phyloP scores from a whole-genome alignment of 2,888 invertebrate genomes.

The Actias luna region DNA sequence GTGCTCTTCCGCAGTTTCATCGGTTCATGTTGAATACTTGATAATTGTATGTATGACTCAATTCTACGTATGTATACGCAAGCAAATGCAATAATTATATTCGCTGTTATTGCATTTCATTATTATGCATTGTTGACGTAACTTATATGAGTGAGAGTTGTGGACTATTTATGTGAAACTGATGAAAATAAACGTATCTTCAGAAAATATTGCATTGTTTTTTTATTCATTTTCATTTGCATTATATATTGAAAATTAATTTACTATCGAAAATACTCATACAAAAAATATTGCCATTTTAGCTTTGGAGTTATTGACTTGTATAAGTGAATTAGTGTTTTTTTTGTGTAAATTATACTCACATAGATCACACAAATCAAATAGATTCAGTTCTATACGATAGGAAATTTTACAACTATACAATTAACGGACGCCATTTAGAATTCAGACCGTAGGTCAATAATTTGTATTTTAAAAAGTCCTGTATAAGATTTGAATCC shows the following conservation, averaged over 20 bases:
- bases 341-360: too few species aligned
- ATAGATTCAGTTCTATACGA: too few species aligned
- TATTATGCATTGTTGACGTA: constrained; percentile 2
- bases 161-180: not conserved
- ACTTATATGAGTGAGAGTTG: not conserved
- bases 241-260: not conserved
- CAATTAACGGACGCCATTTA: too few species aligned
- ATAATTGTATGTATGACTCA: constrained; percentile 11
- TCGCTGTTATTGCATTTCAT: not conserved
- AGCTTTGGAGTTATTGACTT: too few species aligned
- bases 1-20: constrained; percentile 7
- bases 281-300: too few species aligned
- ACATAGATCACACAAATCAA: too few species aligned
- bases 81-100: not conserved
- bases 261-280: not conserved
- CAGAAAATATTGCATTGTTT: not conserved
- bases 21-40: constrained; percentile 8
- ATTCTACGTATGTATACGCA: not conserved
- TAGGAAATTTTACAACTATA: too few species aligned
- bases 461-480: too few species aligned
- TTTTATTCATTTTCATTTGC: not conserved
- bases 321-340: too few species aligned
- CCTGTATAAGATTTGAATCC: too few species aligned
- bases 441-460: too few species aligned
- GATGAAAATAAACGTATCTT: not conserved